Percentiles rank a stretch among this genome's conserved stretches.
Evolutionary conservation across 2,113 vertebrate genomes (phyloP).

Genomic region (Eubucco bourcierii): DNA sequence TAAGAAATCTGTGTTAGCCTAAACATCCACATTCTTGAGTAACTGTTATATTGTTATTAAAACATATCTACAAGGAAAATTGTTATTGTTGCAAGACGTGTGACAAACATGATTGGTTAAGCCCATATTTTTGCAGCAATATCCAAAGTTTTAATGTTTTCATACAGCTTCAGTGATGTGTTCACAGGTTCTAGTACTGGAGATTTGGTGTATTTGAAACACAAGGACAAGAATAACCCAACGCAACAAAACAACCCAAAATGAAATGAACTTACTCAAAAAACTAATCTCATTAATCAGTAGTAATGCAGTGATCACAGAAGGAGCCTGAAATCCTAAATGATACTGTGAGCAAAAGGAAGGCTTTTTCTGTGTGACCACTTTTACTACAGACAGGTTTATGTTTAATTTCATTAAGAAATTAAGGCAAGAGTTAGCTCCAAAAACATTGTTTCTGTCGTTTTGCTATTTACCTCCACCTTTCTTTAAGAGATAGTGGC

Average conservation of each 20-base stretch:
- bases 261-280: conserved; percentile 6
- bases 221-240: neutral
- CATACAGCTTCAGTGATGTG: neutral
- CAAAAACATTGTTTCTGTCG: neutral
- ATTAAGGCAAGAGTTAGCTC: neutral
- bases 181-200: neutral
- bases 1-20: neutral
- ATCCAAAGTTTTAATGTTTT: neutral
- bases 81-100: neutral
- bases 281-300: conserved; percentile 1
- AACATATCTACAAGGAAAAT: neutral
- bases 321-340: neutral
- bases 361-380: neutral
- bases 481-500: neutral
- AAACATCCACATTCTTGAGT: neutral
- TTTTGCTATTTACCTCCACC: neutral
- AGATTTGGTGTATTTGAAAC: conserved; percentile 1
- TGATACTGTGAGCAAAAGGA: neutral
- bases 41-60: neutral
- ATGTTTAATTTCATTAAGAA: too few relatives aligned
- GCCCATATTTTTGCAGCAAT: neutral
- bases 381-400: neutral
- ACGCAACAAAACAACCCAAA: neutral
- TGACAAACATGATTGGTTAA: neutral
- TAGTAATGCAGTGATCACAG: neutral